A percentile compares a stretch with the other conserved stretches of the same genome.
Evolutionary conservation across 1,140 invertebrate species (phyloP).

Genomic region (Drosophila varians): DNA sequence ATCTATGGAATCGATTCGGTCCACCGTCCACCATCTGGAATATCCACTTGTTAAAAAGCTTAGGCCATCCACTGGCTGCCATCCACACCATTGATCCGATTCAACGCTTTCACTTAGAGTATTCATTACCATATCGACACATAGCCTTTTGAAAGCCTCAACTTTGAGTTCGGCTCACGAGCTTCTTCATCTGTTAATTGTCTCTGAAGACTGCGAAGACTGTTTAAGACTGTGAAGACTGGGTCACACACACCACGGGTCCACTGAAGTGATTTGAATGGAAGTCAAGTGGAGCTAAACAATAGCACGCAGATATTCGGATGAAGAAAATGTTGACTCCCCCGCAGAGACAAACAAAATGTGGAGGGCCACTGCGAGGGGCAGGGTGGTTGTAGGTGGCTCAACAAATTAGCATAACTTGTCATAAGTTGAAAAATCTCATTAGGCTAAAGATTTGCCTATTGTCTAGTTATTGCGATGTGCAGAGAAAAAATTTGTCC

Average conservation of each 20-base stretch:
- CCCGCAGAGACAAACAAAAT: constrained; percentile 31
- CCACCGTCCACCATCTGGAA: not conserved
- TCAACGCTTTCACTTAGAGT: constrained; percentile 38
- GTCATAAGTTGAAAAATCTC: constrained; percentile 82
- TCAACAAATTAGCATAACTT: constrained; percentile 78
- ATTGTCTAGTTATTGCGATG: constrained; percentile 20
- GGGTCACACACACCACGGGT: constrained; percentile 34
- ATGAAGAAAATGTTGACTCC: constrained; percentile 36
- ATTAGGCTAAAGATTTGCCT: constrained; percentile 69
- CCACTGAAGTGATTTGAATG: constrained; percentile 42
- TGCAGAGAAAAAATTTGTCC: constrained; percentile 5
- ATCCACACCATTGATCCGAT: constrained; percentile 19
- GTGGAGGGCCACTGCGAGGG: not conserved
- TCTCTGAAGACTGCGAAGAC: constrained; percentile 24
- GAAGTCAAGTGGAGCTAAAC: constrained; percentile 56
- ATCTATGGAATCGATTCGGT: not conserved
- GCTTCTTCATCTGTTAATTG: constrained; percentile 49
- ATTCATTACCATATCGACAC: constrained; percentile 38
- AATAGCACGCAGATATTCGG: constrained; percentile 32
- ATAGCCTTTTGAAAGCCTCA: constrained; percentile 22
- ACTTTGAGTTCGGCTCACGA: constrained; percentile 1
- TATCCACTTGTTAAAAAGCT: not conserved
- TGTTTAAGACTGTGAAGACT: constrained; percentile 38
- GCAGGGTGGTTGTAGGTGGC: constrained; percentile 47
- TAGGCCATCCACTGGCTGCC: not conserved